Evolutionary conservation across 1,140 invertebrate species (phyloP).

Genomic region (Nephila pilipes): DNA sequence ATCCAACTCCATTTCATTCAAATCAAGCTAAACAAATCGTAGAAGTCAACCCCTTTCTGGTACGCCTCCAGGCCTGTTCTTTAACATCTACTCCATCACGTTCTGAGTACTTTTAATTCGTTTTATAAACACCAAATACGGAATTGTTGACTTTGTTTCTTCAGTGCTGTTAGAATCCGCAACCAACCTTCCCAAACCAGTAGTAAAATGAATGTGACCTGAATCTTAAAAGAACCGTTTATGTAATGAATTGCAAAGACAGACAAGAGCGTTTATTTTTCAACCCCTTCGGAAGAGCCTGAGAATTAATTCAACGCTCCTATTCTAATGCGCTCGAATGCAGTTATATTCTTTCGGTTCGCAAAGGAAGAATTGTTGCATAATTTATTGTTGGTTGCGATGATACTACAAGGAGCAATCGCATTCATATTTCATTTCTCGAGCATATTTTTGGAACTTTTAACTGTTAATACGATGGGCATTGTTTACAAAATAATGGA

Average conservation of each 20-base stretch:
- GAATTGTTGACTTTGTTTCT: background rate
- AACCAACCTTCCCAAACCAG: background rate
- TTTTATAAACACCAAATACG: background rate
- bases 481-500: no score
- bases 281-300: background rate
- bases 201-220: constrained; percentile 2
- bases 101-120: background rate
- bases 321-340: background rate
- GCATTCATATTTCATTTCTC: background rate
- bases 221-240: background rate
- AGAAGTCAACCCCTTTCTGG: background rate
- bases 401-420: background rate
- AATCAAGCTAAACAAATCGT: no score
- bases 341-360: background rate
- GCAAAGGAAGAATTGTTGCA: background rate
- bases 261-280: background rate
- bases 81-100: no score
- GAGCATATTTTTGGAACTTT: background rate
- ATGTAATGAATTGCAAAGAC: background rate
- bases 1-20: no score
- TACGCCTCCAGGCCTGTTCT: no score
- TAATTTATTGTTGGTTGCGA: background rate
- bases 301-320: background rate
- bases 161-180: background rate
- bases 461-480: no score